These are phyloP conservation scores for Pachycephus smyrnensis DNA, from an alignment of 2,888 invertebrate genomes.

Conservation along the genomic window DNA sequence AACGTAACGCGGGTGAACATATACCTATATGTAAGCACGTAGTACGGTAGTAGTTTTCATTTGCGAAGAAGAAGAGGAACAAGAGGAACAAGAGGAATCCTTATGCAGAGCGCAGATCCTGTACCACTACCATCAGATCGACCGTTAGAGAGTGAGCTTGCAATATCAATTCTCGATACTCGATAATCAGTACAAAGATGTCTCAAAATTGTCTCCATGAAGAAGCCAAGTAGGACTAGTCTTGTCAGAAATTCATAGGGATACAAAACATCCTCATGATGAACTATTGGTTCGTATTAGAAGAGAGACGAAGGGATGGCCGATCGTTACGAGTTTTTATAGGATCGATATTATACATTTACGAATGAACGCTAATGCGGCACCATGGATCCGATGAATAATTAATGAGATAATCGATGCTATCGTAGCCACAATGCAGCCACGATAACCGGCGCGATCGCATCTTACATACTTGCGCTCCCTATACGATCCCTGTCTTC, in stretches of 20 bases:
- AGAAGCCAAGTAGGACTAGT: background rate
- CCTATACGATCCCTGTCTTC: background rate
- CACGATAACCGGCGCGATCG: conserved; percentile 11
- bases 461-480: background rate
- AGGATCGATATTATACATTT: conserved; percentile 3
- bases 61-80: background rate
- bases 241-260: background rate
- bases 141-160: background rate
- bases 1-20: background rate
- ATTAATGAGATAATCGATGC: conserved; percentile 27
- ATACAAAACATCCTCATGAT: conserved; percentile 13
- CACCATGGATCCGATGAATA: conserved; percentile 21
- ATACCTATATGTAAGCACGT: background rate
- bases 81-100: background rate
- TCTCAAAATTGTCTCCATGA: background rate
- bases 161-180: background rate
- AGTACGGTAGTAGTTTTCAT: background rate
- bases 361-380: conserved; percentile 20
- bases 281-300: conserved; percentile 3
- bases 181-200: background rate
- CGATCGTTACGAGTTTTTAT: background rate
- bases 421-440: conserved; percentile 21
- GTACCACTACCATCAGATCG: background rate
- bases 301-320: conserved; percentile 9
- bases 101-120: background rate